Percentiles rank a stretch among this genome's conserved stretches.
Conservation (phyloP, 2,113 vertebrate genomes). For the Picathartes gymnocephalus region DNA sequence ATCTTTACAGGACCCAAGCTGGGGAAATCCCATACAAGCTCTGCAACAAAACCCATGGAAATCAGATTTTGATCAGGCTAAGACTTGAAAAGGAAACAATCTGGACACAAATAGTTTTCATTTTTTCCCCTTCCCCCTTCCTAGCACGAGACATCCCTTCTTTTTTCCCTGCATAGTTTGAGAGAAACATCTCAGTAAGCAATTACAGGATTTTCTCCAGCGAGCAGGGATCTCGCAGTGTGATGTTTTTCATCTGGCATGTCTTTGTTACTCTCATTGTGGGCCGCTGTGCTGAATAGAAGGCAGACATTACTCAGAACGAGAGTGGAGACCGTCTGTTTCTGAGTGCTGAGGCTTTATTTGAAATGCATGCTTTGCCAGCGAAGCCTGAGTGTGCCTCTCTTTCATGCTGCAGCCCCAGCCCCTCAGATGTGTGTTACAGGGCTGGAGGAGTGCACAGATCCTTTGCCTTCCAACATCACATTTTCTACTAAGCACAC, state of each 20-base stretch:
- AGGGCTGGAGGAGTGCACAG: neutral
- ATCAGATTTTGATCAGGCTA: conserved; percentile 28
- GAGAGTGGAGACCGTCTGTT: conserved; percentile 79
- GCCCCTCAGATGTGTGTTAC: conserved; percentile 17
- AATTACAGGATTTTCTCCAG: conserved; percentile 49
- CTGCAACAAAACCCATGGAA: conserved; percentile 14
- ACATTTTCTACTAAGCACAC: neutral
- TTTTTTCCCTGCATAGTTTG: conserved; percentile 17
- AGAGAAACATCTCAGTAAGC: conserved; percentile 42
- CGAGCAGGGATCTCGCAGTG: conserved; percentile 60
- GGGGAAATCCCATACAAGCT: conserved; percentile 39
- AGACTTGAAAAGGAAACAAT: conserved; percentile 1
- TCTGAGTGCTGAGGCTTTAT: conserved; percentile 74
- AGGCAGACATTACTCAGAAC: conserved; percentile 87
- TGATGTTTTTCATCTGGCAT: conserved; percentile 84
- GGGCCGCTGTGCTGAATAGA: conserved; percentile 72
- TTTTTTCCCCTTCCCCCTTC: neutral
- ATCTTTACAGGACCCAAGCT: conserved; percentile 25
- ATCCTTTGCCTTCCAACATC: neutral
- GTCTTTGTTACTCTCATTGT: conserved; percentile 74
- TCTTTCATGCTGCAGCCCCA: conserved; percentile 21
- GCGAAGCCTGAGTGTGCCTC: conserved; percentile 33
- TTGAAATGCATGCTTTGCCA: conserved; percentile 72
- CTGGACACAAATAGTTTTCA: conserved; percentile 2
- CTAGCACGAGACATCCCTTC: neutral